Evolutionary conservation across 2,888 invertebrate genomes (phyloP), one percentile per base, ranked within the genome.

Genomic region (Mayetiola destructor): DNA sequence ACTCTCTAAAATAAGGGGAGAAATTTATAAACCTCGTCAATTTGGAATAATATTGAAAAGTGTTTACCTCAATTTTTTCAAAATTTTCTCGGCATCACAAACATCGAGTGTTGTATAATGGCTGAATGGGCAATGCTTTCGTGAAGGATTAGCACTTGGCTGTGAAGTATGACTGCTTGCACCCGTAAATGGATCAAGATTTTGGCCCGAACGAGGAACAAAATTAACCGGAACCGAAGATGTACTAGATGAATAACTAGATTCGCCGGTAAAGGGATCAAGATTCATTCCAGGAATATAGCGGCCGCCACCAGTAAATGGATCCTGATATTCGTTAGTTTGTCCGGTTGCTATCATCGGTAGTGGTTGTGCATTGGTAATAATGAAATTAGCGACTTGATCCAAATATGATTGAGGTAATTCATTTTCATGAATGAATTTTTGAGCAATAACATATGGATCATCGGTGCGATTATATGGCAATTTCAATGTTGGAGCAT

Each of bases 401-500:
- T 95, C 93, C 61, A 95, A 77, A 73, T 88, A 94, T 54, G 80
- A 78, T 70, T 91, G 88, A 59, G 88, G 88, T 60, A 97, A 76
- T 64, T 82, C 76, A 69, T 97, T 79, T 64, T 82, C 82, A 64
- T 90, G 82, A 61, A 96, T 85, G 68, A 97, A 97, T 29, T 80
- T 76, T 68, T 96, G 91, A 0, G 97, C 95, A 0, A 86, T 88
- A 56, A 80, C 77, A 85, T 92, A 96, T 0, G 95, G 93, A 73
- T 97, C 94, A 63, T 97, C 90, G 20, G 79, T 81, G 59, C 77
- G 79, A 71, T 97, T 94, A 69, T 85, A 97, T 0, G 95, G 94
- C 61, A 97, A 75, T 69, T 96, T 93, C 18, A 95, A 75, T 0
- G 91, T 82, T 0, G 90, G 89, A 54, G 81, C 81, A 1, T 88